Conservation (phyloP, 2,113 vertebrate genomes). For the Probosciger aterrimus region DNA sequence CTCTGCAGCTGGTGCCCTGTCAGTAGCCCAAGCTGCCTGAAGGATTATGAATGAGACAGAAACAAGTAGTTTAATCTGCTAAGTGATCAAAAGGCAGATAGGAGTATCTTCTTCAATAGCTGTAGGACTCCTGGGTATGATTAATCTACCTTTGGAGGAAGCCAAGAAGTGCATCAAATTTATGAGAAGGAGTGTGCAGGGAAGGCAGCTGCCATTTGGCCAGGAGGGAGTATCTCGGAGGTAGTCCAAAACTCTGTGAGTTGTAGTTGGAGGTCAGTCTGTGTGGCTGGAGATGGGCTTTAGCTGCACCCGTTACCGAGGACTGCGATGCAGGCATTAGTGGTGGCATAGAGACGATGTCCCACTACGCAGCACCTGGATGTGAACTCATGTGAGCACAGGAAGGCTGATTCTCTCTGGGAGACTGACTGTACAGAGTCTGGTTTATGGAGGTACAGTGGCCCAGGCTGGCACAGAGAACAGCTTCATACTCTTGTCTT, state of each 20-base stretch:
- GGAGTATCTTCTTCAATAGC: not conserved
- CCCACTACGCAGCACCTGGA: not conserved
- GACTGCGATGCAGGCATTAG: not conserved
- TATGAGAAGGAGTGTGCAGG: not conserved
- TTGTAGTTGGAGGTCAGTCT: not conserved
- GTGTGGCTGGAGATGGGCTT: not conserved
- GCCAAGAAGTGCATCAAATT: not conserved
- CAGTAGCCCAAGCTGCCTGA: not conserved
- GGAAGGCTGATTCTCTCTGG: not conserved
- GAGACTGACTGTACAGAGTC: too few relatives aligned
- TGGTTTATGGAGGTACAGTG: not conserved
- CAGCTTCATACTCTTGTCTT: not conserved
- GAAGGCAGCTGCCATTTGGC: not conserved
- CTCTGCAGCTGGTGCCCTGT: not conserved
- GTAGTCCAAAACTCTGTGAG: not conserved
- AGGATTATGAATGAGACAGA: not conserved
- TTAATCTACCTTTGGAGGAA: not conserved
- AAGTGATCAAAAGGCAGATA: not conserved
- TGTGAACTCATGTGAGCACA: not conserved
- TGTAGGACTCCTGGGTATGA: not conserved
- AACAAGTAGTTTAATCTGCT: not conserved
- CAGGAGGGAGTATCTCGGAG: not conserved
- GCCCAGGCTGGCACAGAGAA: not conserved
- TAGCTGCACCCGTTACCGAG: rapidly evolving
- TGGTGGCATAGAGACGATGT: not conserved